Evolutionary conservation across 2,797 vertebrate species (phyloP).

Genomic region (Echeneis naucrates): DNA sequence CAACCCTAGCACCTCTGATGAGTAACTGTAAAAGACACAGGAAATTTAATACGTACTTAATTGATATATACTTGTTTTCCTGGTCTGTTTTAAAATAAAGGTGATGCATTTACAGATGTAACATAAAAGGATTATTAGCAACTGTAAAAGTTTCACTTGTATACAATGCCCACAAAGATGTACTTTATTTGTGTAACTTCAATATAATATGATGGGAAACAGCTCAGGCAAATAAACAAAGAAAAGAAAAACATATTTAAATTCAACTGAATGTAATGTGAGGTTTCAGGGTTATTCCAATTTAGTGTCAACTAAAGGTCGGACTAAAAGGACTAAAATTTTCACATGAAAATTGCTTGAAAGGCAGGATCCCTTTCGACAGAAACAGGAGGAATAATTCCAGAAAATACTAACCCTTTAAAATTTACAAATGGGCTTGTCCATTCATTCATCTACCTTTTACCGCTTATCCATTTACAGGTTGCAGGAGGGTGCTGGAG

Average conservation of each 20-base stretch:
- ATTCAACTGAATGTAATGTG: neutral
- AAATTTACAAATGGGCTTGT: neutral
- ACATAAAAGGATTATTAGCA: neutral
- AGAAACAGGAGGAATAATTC: neutral
- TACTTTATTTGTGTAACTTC: neutral
- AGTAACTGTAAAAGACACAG: constrained; percentile 21
- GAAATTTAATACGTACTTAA: constrained; percentile 5
- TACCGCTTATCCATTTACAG: too few relatives aligned
- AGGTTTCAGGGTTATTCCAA: neutral
- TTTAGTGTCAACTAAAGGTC: neutral
- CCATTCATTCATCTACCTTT: too few relatives aligned
- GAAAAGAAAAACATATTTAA: neutral
- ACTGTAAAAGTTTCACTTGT: neutral
- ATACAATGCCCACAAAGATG: neutral
- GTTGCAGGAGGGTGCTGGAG: too few relatives aligned
- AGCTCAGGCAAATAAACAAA: neutral
- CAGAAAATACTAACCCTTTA: neutral
- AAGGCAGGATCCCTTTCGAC: neutral
- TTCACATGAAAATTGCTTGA: neutral
- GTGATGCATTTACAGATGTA: neutral
- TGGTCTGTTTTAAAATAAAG: neutral
- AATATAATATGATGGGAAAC: neutral
- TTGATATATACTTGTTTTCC: neutral
- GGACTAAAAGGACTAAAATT: neutral
- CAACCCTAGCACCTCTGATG: constrained; percentile 11